phyloP scores from a whole-genome alignment of 2,797 vertebrate genomes.

The Rhabdomys pumilio region DNA sequence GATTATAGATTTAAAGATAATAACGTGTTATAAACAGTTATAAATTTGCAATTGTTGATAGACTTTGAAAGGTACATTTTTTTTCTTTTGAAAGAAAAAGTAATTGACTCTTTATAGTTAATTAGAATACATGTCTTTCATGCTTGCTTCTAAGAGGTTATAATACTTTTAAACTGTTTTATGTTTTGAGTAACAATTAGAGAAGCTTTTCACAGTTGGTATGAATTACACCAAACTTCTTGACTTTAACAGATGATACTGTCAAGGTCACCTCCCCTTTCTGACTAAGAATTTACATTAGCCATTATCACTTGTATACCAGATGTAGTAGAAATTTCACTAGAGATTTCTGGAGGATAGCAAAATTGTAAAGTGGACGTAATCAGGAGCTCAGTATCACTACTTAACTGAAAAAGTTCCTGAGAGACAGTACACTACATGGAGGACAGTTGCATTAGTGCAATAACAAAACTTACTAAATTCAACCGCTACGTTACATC shows the following conservation, averaged over 20 bases:
- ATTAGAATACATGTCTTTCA: neutral
- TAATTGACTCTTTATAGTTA: neutral
- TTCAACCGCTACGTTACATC: neutral
- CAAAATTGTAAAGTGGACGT: neutral
- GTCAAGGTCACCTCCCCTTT: neutral
- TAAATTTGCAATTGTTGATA: neutral
- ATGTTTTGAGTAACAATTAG: neutral
- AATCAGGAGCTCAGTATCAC: neutral
- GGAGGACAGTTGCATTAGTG: neutral
- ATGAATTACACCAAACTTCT: neutral
- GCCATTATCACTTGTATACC: neutral
- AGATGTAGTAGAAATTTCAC: neutral
- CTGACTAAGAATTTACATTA: neutral
- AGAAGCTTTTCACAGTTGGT: neutral
- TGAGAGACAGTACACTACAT: neutral
- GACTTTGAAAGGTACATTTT: neutral
- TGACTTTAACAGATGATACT: neutral
- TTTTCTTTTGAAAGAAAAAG: slow-evolving; percentile 17
- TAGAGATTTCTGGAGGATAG: neutral
- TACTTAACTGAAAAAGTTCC: neutral
- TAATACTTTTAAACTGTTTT: neutral
- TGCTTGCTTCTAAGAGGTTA: neutral
- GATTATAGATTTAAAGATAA: slow-evolving; percentile 49
- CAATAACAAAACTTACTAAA: neutral
- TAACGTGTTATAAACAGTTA: neutral